Conservation (phyloP, 2,888 invertebrate genomes). For the Autographa pulchrina region DNA sequence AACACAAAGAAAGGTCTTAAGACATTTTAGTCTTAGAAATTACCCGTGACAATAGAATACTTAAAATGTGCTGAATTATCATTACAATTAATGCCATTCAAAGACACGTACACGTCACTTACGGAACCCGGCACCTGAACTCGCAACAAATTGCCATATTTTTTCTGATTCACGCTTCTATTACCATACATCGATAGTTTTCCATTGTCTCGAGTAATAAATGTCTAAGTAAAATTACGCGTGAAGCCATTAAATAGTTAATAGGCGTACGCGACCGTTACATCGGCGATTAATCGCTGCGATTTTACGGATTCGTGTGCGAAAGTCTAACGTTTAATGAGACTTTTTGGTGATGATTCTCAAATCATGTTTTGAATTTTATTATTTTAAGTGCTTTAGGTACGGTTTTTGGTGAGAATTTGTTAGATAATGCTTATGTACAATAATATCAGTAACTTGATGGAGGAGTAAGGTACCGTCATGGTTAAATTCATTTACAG, state of each 20-base stretch:
- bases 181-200: constrained; percentile 62
- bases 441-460: neutral
- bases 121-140: constrained; percentile 32
- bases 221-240: constrained; percentile 61
- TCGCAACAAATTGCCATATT: constrained; percentile 25
- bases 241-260: constrained; percentile 60
- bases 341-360: constrained; percentile 16
- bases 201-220: constrained; percentile 64
- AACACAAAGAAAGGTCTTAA: too few species aligned
- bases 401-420: constrained; percentile 6
- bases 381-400: constrained; percentile 24
- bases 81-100: neutral
- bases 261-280: constrained; percentile 57
- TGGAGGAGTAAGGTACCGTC: too few species aligned
- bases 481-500: too few species aligned
- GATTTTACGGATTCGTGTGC: constrained; percentile 49
- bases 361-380: neutral
- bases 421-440: neutral
- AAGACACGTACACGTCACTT: neutral
- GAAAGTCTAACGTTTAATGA: constrained; percentile 43
- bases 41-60: neutral
- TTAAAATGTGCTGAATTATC: neutral
- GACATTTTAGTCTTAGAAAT: too few species aligned
- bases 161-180: constrained; percentile 58
- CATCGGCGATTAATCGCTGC: constrained; percentile 49